Conservation (phyloP, 1,140 invertebrate species). For the Anastatus disparis region DNA sequence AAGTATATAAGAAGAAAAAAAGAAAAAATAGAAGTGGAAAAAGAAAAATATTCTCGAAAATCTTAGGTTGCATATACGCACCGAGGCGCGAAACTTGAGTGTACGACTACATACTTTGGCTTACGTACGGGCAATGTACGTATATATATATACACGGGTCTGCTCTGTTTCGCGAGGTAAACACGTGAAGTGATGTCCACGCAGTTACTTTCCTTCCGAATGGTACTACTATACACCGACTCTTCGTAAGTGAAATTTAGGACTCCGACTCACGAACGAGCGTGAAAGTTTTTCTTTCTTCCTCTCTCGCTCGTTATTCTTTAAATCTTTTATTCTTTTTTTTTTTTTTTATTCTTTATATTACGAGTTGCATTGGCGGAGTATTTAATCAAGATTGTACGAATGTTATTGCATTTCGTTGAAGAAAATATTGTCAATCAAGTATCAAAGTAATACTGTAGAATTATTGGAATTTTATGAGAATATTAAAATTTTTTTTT, state of each 20-base stretch:
- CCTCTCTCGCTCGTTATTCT: not conserved
- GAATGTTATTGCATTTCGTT: no score
- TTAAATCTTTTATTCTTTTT: no score
- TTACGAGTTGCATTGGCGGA: not conserved
- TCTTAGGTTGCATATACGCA: not conserved
- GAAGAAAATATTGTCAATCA: no score
- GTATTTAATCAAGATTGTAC: no score
- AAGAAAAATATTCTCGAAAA: not conserved
- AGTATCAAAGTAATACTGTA: no score
- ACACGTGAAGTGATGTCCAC: constrained; percentile 14
- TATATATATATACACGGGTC: no score
- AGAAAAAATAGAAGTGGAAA: not conserved
- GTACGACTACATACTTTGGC: no score
- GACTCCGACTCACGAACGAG: constrained; percentile 51
- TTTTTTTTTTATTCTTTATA: constrained; percentile 34
- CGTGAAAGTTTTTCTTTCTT: constrained; percentile 51
- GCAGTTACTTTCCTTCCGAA: constrained; percentile 57
- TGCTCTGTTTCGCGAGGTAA: constrained; percentile 60
- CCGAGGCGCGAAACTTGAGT: constrained; percentile 7
- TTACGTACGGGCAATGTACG: not conserved
- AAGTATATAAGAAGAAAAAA: not conserved
- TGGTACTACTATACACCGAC: not conserved
- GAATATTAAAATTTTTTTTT: no score
- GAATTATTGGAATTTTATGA: no score
- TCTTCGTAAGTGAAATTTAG: constrained; percentile 58